Conservation (phyloP, 2,888 invertebrate species). For the Aricia artaxerxes region DNA sequence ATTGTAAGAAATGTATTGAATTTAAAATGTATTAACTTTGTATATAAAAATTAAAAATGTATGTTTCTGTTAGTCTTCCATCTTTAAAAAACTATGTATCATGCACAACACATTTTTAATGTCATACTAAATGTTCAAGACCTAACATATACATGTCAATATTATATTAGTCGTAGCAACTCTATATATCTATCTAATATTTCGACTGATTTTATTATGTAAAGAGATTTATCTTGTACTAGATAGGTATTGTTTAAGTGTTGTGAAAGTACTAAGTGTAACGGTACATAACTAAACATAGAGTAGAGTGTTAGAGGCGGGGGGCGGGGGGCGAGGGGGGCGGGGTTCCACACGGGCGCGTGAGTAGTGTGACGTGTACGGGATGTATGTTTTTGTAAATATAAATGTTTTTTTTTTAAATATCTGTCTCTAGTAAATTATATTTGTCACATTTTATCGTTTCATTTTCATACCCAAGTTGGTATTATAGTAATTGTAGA, state of each 20-base stretch:
- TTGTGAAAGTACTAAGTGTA: constrained; percentile 4
- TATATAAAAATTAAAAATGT: constrained; percentile 10
- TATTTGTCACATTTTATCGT: constrained; percentile 45
- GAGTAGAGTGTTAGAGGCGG: neutral
- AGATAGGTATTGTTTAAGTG: constrained; percentile 12
- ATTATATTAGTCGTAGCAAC: neutral
- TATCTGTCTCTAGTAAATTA: constrained; percentile 48
- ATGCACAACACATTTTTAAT: neutral
- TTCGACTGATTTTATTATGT: constrained; percentile 9
- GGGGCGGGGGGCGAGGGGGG: neutral
- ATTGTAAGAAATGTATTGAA: neutral
- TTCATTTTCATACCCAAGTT: constrained; percentile 34
- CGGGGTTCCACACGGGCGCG: neutral
- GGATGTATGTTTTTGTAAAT: constrained; percentile 45
- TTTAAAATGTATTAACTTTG: neutral
- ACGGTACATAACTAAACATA: constrained; percentile 9
- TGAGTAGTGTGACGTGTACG: constrained; percentile 40
- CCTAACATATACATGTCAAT: neutral
- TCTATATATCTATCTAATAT: constrained; percentile 19
- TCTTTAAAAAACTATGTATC: neutral
- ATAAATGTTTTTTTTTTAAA: constrained; percentile 45
- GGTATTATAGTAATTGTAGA: neutral
- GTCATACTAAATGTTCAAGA: neutral
- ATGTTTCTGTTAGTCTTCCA: constrained; percentile 3
- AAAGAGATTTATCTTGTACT: constrained; percentile 17